These are phyloP conservation scores for Rhopalosiphum padi DNA, from an alignment of 1,140 invertebrate genomes.

Conservation along the genomic window DNA sequence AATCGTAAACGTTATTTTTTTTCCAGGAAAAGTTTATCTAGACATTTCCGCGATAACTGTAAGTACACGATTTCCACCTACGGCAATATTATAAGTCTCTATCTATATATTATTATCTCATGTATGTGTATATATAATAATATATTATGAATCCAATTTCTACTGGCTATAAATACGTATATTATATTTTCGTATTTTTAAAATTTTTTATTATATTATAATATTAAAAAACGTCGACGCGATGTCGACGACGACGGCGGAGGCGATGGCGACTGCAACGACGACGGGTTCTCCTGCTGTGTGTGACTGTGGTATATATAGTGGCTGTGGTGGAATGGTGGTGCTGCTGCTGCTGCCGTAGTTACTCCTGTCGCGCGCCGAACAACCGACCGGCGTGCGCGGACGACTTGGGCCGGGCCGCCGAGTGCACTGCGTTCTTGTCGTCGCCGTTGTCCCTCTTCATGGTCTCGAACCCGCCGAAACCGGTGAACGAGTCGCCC, in stretches of 20 bases:
- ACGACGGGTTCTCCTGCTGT: not conserved
- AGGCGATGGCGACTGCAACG: not conserved
- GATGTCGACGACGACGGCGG: not conserved
- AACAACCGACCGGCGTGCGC: not conserved
- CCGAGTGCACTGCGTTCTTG: too few species aligned
- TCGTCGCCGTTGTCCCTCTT: slow-evolving; percentile 59
- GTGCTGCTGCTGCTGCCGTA: not conserved
- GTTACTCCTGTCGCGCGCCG: not conserved
- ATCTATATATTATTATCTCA: not conserved
- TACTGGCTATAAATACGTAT: slow-evolving; percentile 1
- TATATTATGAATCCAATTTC: not conserved
- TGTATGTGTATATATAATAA: not conserved
- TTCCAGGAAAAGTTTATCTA: not conserved
- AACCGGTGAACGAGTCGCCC: slow-evolving; percentile 66
- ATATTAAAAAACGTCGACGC: not conserved
- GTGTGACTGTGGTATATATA: not conserved
- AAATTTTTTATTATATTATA: not conserved
- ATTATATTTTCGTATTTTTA: not conserved
- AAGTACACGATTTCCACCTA: not conserved
- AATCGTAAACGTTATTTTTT: not conserved
- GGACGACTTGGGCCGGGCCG: not conserved
- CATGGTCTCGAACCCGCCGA: slow-evolving; percentile 65
- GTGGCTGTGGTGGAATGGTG: not conserved
- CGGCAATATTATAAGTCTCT: not conserved
- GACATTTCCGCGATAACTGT: not conserved